These are phyloP conservation scores for Parus major DNA, from an alignment of 2,113 vertebrate species.

Conservation along the genomic window DNA sequence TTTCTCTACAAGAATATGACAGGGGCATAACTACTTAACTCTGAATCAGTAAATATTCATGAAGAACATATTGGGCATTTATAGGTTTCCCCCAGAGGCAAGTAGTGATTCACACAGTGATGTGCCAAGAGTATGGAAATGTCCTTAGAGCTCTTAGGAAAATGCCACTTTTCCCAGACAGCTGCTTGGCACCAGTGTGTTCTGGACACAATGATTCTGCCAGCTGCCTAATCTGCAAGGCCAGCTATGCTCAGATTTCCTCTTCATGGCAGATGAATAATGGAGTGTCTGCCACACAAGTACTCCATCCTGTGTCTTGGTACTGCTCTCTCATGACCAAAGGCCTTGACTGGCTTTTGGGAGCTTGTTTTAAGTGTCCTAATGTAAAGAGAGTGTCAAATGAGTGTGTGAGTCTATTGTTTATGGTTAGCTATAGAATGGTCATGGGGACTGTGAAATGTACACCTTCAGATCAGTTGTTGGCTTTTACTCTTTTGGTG, in stretches of 20 bases:
- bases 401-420: neutral
- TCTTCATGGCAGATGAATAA: neutral
- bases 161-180: neutral
- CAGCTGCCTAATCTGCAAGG: neutral
- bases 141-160: neutral
- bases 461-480: neutral
- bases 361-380: neutral
- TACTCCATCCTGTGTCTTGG: neutral
- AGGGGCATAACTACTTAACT: neutral
- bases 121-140: neutral
- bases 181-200: neutral
- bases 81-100: neutral
- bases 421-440: neutral
- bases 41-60: slow-evolving; percentile 9
- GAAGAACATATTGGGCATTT: neutral
- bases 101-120: neutral
- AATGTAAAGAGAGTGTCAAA: neutral
- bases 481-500: neutral
- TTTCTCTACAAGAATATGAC: neutral
- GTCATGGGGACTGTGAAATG: neutral
- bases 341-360: neutral
- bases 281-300: neutral
- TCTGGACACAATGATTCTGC: neutral
- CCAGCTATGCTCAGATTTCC: neutral
- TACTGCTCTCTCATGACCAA: neutral